Base-by-base conservation (phyloP, 2,797 vertebrate species). In the Sebastes itinus region DNA sequence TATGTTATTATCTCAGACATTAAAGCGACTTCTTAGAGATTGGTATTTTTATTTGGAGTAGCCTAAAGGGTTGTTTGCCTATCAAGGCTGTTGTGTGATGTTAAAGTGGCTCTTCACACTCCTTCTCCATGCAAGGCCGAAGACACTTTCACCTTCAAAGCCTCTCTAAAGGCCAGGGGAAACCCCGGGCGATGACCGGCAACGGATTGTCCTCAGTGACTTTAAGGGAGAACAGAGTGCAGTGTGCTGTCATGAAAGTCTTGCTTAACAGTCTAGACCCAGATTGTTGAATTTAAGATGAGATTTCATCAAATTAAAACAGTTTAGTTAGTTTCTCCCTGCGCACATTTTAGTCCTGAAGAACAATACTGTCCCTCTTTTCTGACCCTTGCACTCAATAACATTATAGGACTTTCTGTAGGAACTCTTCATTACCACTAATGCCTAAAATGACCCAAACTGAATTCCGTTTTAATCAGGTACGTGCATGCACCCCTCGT, bases 121-220 rank as follows among this genome's bases (percentile, higher is more conserved):
- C 23, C 2, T 32, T 49, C 56, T 49, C 46, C 63, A 55, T 75
- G 33, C 71, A 49, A 72, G 14, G 59, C 54, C 25, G 25, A 38
- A 52, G 35, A 78, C 70, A 62, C 35, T 7, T 56, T 56, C 75
- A 74, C 74, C 72, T 69, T 79, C 49, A 78, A 54, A 75, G 73
- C 61, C 3, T 80, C 62, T 69, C 10, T 77, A 68, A 85, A 89
- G 61, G 49, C 74, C 38, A 55, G 42, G 64, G 28, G 32, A 64
- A 69, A 56, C 81, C 58, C 25, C 10, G 25, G 27, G 58, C n/a
- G 1, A 49, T 35, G 46, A 42, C 11, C 1, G 3, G 13, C 30
- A 14, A 60, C 28, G 56, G 54, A 10, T 5, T 20, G 75, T 49
- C 33, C 68, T 23, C n/a, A 42, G 46, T 16, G 52, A 30, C 49